Conservation (phyloP, 2,113 vertebrate genomes). For the Jaculus jaculus region DNA sequence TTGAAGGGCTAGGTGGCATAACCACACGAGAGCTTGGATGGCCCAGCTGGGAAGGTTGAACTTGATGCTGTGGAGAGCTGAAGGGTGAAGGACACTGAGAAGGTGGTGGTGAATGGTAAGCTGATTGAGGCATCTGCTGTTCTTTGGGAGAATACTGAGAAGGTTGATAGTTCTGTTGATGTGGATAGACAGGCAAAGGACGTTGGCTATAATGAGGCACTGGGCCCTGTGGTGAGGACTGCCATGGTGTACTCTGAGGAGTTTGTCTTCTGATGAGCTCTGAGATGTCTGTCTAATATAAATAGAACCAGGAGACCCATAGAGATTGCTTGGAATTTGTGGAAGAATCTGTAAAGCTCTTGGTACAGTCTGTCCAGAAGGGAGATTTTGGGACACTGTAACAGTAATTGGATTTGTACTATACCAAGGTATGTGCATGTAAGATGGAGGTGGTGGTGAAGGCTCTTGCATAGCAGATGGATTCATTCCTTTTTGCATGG, state of each 20-base stretch:
- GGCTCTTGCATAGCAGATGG: slow-evolving; percentile 93
- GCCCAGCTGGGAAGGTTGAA: slow-evolving; percentile 85
- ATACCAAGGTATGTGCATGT: slow-evolving; percentile 93
- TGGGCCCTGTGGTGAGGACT: slow-evolving; percentile 89
- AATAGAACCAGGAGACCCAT: slow-evolving; percentile 90
- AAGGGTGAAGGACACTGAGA: slow-evolving; percentile 96
- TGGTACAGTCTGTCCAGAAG: slow-evolving; percentile 91
- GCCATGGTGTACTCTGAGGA: slow-evolving; percentile 93
- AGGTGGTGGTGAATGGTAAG: slow-evolving; percentile 92
- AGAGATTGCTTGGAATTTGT: slow-evolving; percentile 91
- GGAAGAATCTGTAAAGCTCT: slow-evolving; percentile 97
- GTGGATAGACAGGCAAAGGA: slow-evolving; percentile 90
- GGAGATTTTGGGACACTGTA: slow-evolving; percentile 95
- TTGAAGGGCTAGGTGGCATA: slow-evolving; percentile 95
- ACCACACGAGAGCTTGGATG: slow-evolving; percentile 94
- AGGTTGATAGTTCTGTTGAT: slow-evolving; percentile 90
- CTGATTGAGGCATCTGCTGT: slow-evolving; percentile 88
- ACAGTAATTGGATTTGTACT: slow-evolving; percentile 97
- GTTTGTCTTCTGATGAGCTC: slow-evolving; percentile 91
- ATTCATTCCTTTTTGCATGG: slow-evolving; percentile 89
- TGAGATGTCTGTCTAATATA: slow-evolving; percentile 95
- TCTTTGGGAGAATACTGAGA: slow-evolving; percentile 91
- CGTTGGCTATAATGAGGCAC: slow-evolving; percentile 88
- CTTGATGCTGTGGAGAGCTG: slow-evolving; percentile 95
- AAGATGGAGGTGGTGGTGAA: slow-evolving; percentile 91